phyloP scores from a whole-genome alignment of 2,888 invertebrate species.

The Empis stercorea region DNA sequence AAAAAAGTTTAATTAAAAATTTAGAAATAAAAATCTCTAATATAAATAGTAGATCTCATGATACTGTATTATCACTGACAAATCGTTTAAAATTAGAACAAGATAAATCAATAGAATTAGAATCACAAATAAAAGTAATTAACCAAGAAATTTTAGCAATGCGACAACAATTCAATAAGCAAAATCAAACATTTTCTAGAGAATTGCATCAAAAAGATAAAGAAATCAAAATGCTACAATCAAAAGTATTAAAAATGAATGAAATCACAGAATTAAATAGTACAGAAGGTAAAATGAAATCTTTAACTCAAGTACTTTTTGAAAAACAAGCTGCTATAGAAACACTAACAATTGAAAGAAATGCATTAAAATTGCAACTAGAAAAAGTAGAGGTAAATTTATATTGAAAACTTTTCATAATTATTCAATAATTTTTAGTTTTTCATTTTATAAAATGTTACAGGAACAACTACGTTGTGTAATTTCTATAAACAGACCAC shows the following conservation, averaged over 20 bases:
- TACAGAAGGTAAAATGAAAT: constrained; percentile 37
- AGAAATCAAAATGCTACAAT: constrained; percentile 36
- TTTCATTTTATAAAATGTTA: constrained; percentile 17
- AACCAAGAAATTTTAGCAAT: constrained; percentile 32
- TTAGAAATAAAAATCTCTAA: constrained; percentile 6
- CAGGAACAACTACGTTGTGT: constrained; percentile 45
- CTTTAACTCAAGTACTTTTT: constrained; percentile 69
- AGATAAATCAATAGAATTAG: constrained; percentile 35
- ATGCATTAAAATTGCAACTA: constrained; percentile 69
- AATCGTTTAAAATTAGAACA: constrained; percentile 34
- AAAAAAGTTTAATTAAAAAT: constrained; percentile 8
- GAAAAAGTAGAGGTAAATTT: constrained; percentile 59
- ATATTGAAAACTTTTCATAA: background rate
- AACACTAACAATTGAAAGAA: constrained; percentile 67
- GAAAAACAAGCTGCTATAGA: constrained; percentile 79
- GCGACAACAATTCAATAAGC: constrained; percentile 32
- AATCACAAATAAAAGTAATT: constrained; percentile 30
- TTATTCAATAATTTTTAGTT: constrained; percentile 15
- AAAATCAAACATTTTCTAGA: constrained; percentile 21
- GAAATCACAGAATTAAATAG: constrained; percentile 22
- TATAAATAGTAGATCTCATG: constrained; percentile 1
- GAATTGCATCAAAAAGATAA: constrained; percentile 35
- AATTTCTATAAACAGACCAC: constrained; percentile 40
- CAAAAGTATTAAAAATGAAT: too few species aligned
- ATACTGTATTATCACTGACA: constrained; percentile 1